Conservation (phyloP, 2,888 invertebrate genomes). For the Thelaira solivaga region DNA sequence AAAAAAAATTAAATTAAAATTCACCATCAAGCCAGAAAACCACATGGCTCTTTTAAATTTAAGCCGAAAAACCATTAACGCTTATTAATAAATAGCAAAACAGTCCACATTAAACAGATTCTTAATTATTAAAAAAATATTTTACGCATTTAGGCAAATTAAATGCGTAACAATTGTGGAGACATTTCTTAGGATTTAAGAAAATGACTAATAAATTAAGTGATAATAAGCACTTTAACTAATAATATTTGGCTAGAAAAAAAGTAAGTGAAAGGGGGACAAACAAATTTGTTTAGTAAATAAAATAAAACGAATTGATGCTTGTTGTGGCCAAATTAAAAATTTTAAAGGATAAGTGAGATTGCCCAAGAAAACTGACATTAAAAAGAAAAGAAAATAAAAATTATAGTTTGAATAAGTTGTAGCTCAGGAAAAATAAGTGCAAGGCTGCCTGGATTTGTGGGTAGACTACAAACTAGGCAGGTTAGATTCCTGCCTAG, state of each 20-base stretch:
- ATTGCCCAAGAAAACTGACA: no score
- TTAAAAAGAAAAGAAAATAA: no score
- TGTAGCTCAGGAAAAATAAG: no score
- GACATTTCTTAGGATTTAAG: neutral
- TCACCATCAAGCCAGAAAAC: neutral
- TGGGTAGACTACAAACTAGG: no score
- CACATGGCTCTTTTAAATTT: slow-evolving; percentile 29
- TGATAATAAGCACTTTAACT: slow-evolving; percentile 37
- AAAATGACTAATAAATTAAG: slow-evolving; percentile 33
- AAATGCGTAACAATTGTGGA: neutral
- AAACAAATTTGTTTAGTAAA: slow-evolving; percentile 6
- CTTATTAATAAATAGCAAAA: neutral
- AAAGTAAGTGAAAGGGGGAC: neutral
- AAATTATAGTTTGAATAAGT: no score
- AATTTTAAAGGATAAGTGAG: no score
- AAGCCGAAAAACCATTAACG: slow-evolving; percentile 32
- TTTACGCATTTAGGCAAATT: slow-evolving; percentile 27
- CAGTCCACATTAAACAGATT: slow-evolving; percentile 19
- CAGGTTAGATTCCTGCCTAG: no score
- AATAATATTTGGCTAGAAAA: neutral
- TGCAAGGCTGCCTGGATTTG: no score
- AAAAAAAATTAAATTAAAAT: slow-evolving; percentile 35
- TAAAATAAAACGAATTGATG: no score
- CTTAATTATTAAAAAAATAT: slow-evolving; percentile 6
- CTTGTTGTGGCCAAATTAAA: no score